A percentile compares a stretch with the other conserved stretches of the same genome.
Evolutionary conservation across 1,140 invertebrate genomes (phyloP).

Genomic region (Ruditapes philippinarum): DNA sequence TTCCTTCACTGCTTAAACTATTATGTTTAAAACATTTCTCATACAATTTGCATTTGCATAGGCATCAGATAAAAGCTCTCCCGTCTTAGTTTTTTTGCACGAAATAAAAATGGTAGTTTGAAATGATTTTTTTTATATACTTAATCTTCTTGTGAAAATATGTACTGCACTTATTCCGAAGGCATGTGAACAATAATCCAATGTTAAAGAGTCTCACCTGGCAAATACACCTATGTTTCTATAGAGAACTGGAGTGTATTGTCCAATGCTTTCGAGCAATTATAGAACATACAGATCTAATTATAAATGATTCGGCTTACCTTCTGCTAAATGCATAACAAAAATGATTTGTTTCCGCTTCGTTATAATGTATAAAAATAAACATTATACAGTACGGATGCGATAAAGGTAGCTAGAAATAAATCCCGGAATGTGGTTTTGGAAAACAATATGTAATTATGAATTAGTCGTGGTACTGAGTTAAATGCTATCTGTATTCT

Average conservation of each 20-base stretch:
- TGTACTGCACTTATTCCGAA: too few species aligned
- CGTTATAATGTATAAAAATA: neutral
- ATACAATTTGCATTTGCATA: too few species aligned
- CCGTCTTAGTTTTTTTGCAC: too few species aligned
- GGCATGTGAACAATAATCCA: too few species aligned
- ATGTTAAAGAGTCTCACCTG: neutral
- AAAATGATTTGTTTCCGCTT: constrained; percentile 3
- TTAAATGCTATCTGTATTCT: too few species aligned
- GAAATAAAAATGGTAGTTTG: too few species aligned
- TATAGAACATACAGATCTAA: constrained; percentile 20
- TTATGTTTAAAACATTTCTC: too few species aligned
- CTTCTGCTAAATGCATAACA: constrained; percentile 2
- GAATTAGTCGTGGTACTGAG: too few species aligned
- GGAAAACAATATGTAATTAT: neutral
- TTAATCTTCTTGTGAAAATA: too few species aligned
- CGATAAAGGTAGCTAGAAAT: neutral
- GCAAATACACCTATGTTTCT: neutral
- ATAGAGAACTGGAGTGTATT: neutral
- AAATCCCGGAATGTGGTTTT: neutral
- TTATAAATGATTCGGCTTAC: neutral
- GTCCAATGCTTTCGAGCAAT: neutral
- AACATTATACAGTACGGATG: neutral
- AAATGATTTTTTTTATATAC: too few species aligned
- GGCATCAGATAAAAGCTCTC: too few species aligned
- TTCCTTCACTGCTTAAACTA: too few species aligned